phyloP scores from a whole-genome alignment of 2,888 invertebrate genomes.

The Desoria tigrina region DNA sequence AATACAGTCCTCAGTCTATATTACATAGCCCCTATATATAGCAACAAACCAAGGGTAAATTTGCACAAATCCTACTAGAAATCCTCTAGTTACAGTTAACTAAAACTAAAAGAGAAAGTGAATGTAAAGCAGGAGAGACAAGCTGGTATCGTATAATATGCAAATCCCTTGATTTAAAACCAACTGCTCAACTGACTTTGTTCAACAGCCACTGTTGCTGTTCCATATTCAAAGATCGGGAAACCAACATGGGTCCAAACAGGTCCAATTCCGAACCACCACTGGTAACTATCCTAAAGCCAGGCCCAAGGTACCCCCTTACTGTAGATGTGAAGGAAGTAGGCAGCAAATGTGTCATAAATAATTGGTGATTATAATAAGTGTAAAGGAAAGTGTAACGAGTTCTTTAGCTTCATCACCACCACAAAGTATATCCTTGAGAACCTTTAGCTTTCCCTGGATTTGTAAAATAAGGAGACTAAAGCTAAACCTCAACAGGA shows the following conservation, averaged over 20 bases:
- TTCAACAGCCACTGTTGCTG: background rate
- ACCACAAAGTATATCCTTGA: conserved; percentile 14
- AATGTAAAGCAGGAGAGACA: conserved; percentile 3
- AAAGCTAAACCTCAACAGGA: background rate
- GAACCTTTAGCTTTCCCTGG: background rate
- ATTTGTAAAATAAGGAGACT: background rate
- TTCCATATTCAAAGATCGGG: conserved; percentile 7
- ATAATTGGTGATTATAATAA: conserved; percentile 15
- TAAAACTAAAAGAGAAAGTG: background rate
- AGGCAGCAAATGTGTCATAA: conserved; percentile 9
- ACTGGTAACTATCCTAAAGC: too few relatives aligned
- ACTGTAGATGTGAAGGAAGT: background rate
- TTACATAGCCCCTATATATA: too few relatives aligned
- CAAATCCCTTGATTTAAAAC: conserved; percentile 1
- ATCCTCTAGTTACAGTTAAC: too few relatives aligned
- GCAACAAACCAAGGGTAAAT: too few relatives aligned
- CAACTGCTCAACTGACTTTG: conserved; percentile 7
- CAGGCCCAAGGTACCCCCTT: too few relatives aligned
- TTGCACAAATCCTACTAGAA: too few relatives aligned
- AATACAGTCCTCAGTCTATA: too few relatives aligned
- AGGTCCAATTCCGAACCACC: too few relatives aligned
- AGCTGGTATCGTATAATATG: background rate
- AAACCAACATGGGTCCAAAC: too few relatives aligned
- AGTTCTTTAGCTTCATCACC: conserved; percentile 10
- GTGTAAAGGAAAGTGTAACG: conserved; percentile 17